A percentile compares a stretch with the other conserved stretches of the same genome.
Conservation (phyloP, 2,113 vertebrate genomes). For the Sebastes fasciatus region DNA sequence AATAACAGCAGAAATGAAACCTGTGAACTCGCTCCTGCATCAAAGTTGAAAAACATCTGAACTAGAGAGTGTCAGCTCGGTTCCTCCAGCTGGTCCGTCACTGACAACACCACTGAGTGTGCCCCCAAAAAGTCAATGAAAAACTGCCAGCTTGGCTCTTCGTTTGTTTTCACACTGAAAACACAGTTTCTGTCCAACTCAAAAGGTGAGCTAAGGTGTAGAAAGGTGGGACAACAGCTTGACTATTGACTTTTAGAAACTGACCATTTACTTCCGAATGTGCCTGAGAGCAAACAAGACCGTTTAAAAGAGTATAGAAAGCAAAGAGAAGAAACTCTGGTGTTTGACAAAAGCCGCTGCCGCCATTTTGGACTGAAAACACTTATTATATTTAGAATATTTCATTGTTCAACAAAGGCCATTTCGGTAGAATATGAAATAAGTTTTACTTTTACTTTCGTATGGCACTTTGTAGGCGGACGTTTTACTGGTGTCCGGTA, state of each 20-base stretch:
- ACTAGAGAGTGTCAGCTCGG: slow-evolving; percentile 10
- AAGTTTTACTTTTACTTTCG: too few relatives aligned
- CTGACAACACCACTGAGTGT: slow-evolving; percentile 5
- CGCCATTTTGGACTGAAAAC: too few relatives aligned
- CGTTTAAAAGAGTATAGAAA: too few relatives aligned
- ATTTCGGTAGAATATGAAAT: too few relatives aligned
- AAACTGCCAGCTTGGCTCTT: slow-evolving; percentile 17
- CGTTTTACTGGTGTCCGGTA: too few relatives aligned
- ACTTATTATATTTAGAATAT: too few relatives aligned
- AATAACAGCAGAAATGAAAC: slow-evolving; percentile 28
- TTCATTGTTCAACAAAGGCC: too few relatives aligned
- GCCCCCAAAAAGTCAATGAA: slow-evolving; percentile 12
- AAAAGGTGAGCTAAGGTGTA: background rate
- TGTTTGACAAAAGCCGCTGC: too few relatives aligned
- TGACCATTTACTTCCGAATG: background rate
- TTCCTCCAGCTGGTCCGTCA: slow-evolving; percentile 1
- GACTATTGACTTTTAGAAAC: background rate
- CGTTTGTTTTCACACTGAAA: slow-evolving; percentile 6
- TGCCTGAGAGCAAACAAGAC: background rate
- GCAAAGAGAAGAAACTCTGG: too few relatives aligned
- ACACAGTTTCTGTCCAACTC: background rate
- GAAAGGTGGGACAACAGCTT: background rate
- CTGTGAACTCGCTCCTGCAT: slow-evolving; percentile 14
- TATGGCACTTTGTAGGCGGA: too few relatives aligned
- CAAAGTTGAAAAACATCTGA: background rate